Percentiles rank a stretch among this genome's conserved stretches.
Evolutionary conservation across 2,888 invertebrate species (phyloP).

Genomic region (Luperina testacea): DNA sequence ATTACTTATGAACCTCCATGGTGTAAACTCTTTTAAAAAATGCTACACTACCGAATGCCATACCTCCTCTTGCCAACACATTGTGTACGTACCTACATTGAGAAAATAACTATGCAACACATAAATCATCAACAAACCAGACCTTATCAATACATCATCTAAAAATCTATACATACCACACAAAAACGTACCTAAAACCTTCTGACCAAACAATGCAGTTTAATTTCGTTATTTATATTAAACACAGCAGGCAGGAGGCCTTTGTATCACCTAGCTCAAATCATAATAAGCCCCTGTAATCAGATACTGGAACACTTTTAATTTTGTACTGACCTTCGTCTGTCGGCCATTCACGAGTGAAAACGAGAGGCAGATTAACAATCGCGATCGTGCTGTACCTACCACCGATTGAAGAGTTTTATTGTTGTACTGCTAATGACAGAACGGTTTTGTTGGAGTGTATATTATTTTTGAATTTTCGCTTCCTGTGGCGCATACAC

Average conservation of each 20-base stretch:
- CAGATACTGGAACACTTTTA: conserved; percentile 89
- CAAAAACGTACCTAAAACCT: conserved; percentile 55
- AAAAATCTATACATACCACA: conserved; percentile 43
- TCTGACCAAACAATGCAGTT: conserved; percentile 63
- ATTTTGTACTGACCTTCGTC: conserved; percentile 87
- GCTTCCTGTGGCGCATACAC: not conserved
- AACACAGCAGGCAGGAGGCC: conserved; percentile 78
- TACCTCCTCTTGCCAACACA: conserved; percentile 1
- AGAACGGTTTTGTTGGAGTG: conserved; percentile 35
- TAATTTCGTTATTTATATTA: conserved; percentile 70
- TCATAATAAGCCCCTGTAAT: conserved; percentile 85
- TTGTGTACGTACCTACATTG: not conserved
- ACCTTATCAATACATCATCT: conserved; percentile 55
- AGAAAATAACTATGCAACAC: conserved; percentile 27
- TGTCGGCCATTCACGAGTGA: conserved; percentile 87
- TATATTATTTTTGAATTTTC: not conserved
- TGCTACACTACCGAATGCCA: not conserved
- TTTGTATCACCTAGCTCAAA: conserved; percentile 76
- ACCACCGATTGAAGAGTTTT: conserved; percentile 79
- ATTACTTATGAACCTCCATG: too few relatives aligned
- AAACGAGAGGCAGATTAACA: conserved; percentile 88
- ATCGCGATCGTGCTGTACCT: conserved; percentile 84
- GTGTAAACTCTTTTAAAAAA: not conserved
- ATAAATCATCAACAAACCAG: conserved; percentile 32
- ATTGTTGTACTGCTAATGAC: conserved; percentile 68